phyloP scores from a whole-genome alignment of 2,888 invertebrate species.

The Oligia fasciuncula region DNA sequence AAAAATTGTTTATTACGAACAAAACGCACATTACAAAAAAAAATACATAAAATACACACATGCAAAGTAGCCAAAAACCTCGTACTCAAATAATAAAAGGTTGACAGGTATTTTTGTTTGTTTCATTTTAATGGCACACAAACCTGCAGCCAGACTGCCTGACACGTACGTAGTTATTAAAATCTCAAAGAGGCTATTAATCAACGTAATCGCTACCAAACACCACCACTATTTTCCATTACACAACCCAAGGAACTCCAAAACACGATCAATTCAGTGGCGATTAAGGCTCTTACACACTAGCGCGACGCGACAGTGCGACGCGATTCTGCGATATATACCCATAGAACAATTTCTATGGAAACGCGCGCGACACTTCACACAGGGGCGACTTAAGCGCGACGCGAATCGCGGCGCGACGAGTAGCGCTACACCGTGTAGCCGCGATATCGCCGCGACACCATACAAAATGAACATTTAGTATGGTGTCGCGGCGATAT shows the following conservation, averaged over 20 bases:
- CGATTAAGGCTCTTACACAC: no score
- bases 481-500: no score
- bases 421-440: no score
- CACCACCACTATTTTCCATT: not conserved
- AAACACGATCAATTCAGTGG: constrained; percentile 53
- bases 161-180: not conserved
- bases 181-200: not conserved
- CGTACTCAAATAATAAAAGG: not conserved
- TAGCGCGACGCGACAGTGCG: no score
- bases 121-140: not conserved
- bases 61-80: not conserved
- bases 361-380: no score
- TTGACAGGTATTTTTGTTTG: not conserved
- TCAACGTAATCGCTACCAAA: not conserved
- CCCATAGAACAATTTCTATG: no score
- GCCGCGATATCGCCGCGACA: no score
- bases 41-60: not conserved
- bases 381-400: no score
- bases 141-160: not conserved
- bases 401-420: no score
- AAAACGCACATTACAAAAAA: not conserved
- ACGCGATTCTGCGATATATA: no score
- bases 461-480: no score
- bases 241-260: not conserved
- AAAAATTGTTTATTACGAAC: no score